Conservation (phyloP, 2,888 invertebrate genomes). For the Ephialtes manifestator region DNA sequence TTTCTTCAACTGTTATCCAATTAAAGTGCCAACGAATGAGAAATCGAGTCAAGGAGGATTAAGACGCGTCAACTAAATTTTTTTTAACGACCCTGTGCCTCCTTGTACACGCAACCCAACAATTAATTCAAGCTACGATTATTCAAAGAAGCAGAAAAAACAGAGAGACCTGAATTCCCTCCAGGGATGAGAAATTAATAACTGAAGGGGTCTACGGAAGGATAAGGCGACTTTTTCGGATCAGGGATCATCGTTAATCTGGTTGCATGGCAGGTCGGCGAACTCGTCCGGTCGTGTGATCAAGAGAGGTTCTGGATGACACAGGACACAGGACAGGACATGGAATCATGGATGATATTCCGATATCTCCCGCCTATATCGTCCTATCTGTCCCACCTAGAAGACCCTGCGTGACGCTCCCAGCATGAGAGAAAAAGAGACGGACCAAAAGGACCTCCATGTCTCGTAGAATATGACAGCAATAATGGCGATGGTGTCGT, state of each 20-base stretch:
- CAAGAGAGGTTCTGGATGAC: not conserved
- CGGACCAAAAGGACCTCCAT: slow-evolving; percentile 21
- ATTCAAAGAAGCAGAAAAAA: not conserved
- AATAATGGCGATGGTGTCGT: slow-evolving; percentile 52
- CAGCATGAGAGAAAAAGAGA: slow-evolving; percentile 8
- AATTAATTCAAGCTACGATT: not conserved
- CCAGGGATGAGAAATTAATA: not conserved
- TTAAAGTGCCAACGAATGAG: slow-evolving; percentile 45
- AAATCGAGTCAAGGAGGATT: slow-evolving; percentile 17
- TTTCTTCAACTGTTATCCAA: slow-evolving; percentile 52
- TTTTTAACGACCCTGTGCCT: not conserved
- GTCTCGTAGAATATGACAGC: slow-evolving; percentile 44
- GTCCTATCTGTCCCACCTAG: not conserved
- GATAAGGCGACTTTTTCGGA: not conserved
- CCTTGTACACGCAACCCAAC: slow-evolving; percentile 1
- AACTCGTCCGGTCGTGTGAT: no score
- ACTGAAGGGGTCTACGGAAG: not conserved
- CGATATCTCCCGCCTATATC: slow-evolving; percentile 15
- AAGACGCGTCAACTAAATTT: not conserved
- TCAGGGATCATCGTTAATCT: not conserved
- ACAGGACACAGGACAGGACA: slow-evolving; percentile 34
- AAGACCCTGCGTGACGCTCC: slow-evolving; percentile 34
- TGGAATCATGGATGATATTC: slow-evolving; percentile 49
- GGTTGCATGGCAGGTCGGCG: no score
- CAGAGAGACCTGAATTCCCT: not conserved